Conservation (phyloP, 2,113 vertebrate genomes). For the Cochlearius cochlearius region DNA sequence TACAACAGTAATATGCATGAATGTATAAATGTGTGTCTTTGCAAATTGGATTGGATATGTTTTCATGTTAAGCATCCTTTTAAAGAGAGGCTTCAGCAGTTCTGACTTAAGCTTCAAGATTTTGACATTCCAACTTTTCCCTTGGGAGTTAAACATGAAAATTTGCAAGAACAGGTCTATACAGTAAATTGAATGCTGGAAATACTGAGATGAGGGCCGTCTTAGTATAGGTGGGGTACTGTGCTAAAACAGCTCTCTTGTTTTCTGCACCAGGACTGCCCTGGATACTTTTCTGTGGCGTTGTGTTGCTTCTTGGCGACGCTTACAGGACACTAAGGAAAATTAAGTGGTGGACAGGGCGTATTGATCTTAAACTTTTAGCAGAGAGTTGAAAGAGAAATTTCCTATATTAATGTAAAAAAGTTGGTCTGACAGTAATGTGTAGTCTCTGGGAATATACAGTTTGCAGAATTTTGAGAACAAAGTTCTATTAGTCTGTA, state of each 20-base stretch:
- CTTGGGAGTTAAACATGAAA: neutral
- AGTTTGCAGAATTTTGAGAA: neutral
- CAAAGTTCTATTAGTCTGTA: neutral
- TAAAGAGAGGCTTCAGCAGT: neutral
- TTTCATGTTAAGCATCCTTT: neutral
- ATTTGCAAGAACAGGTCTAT: neutral
- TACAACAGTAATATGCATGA: neutral
- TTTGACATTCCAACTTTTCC: neutral
- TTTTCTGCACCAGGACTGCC: neutral
- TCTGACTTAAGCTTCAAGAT: neutral
- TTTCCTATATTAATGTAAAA: neutral
- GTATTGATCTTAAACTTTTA: neutral
- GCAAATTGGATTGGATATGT: neutral
- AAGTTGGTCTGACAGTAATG: neutral
- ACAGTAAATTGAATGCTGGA: neutral
- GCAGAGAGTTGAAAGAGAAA: neutral
- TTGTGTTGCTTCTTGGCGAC: neutral
- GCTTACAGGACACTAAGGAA: rapidly evolving
- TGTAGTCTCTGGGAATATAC: neutral
- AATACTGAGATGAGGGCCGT: neutral
- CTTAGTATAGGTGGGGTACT: neutral
- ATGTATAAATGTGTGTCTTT: neutral
- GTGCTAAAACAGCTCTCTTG: neutral
- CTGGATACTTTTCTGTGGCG: rapidly evolving
- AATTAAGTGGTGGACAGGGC: neutral